Percentiles rank a stretch among this genome's conserved stretches.
Conservation (phyloP, 2,113 vertebrate genomes). For the Neodontobutis hainanensis region DNA sequence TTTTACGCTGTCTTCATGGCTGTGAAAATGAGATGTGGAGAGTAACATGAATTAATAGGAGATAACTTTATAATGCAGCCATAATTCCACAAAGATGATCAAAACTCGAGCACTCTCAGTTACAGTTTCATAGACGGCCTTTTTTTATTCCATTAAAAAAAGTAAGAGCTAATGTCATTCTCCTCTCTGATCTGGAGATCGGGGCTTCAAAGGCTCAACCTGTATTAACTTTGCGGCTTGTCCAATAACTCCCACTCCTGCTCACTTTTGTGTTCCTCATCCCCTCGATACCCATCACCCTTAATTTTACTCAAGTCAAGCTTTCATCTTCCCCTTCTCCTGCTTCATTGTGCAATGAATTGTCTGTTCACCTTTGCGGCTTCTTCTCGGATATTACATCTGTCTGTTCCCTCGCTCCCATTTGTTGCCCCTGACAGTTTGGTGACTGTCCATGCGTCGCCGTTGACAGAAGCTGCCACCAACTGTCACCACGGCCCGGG, state of each 20-base stretch:
- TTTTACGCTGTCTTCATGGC: background rate
- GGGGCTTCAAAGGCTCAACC: conserved; percentile 51
- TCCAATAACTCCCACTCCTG: conserved; percentile 48
- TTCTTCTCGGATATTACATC: conserved; percentile 42
- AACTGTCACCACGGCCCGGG: conserved; percentile 41
- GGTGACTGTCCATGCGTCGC: conserved; percentile 14
- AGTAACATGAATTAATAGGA: background rate
- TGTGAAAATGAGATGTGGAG: background rate
- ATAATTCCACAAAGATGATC: background rate
- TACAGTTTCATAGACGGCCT: too few species aligned
- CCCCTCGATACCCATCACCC: conserved; percentile 47
- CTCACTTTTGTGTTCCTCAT: conserved; percentile 54
- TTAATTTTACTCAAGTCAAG: conserved; percentile 57
- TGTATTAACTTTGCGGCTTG: conserved; percentile 53
- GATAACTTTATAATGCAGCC: background rate
- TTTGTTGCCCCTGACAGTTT: conserved; percentile 27
- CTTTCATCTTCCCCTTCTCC: conserved; percentile 55
- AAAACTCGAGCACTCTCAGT: background rate
- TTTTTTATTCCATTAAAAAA: conserved; percentile 1
- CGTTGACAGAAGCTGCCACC: conserved; percentile 57
- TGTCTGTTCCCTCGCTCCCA: conserved; percentile 32
- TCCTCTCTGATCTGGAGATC: conserved; percentile 53
- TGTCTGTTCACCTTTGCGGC: conserved; percentile 47
- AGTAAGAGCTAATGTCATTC: conserved; percentile 34
- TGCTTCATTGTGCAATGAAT: conserved; percentile 58